These are phyloP conservation scores for Mesorhabditis spiculigera DNA, from an alignment of 2,888 invertebrate genomes.

Conservation along the genomic window DNA sequence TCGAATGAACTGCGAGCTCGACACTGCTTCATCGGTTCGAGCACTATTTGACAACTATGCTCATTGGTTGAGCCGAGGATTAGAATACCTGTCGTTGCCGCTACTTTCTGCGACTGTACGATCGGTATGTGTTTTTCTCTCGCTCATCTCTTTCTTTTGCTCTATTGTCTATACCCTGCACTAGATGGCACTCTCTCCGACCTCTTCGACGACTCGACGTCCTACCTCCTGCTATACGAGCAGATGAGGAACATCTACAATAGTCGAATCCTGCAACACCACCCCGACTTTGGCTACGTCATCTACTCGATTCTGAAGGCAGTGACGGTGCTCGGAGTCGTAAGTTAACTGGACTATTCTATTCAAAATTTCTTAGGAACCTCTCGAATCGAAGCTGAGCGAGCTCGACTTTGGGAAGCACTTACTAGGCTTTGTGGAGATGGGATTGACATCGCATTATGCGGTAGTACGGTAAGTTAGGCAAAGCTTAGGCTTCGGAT, in stretches of 20 bases:
- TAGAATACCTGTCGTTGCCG: constrained; percentile 34
- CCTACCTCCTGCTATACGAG: constrained; percentile 37
- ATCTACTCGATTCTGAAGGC: constrained; percentile 41
- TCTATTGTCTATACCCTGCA: not conserved
- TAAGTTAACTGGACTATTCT: constrained; percentile 5
- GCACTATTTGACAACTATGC: constrained; percentile 52
- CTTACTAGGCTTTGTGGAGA: constrained; percentile 11
- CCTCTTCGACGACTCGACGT: constrained; percentile 46
- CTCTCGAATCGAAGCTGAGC: constrained; percentile 8
- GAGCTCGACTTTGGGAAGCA: constrained; percentile 6
- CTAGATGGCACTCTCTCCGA: constrained; percentile 32
- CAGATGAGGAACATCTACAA: constrained; percentile 27
- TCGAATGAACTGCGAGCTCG: constrained; percentile 39
- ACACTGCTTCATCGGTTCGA: constrained; percentile 48
- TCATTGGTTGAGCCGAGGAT: constrained; percentile 51
- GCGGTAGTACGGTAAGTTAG: not conserved
- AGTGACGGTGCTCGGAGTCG: constrained; percentile 39
- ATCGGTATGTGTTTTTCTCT: constrained; percentile 25
- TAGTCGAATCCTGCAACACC: constrained; percentile 20
- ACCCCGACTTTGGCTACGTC: constrained; percentile 26
- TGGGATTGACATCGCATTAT: not conserved
- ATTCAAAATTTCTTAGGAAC: constrained; percentile 9
- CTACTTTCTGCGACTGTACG: constrained; percentile 37
- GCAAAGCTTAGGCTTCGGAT: not conserved
- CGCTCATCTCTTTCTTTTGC: not conserved